A percentile compares a stretch with the other conserved stretches of the same genome.
phyloP scores from a whole-genome alignment of 2,888 invertebrate genomes.

The Drosophila mettleri region DNA sequence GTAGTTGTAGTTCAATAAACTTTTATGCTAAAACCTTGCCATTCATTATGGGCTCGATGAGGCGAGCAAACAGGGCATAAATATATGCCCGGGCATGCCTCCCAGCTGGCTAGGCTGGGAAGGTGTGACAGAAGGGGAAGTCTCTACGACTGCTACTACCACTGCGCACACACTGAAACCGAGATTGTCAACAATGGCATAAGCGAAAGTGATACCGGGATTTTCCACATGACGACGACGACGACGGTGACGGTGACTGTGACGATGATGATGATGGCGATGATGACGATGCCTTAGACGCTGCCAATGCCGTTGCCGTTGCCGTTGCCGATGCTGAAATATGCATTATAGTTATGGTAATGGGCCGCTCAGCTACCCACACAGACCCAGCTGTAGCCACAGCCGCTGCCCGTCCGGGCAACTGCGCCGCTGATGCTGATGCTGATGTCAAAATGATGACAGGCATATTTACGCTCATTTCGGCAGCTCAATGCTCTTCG shows the following conservation, averaged over 20 bases:
- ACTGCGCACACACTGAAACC: slow-evolving; percentile 69
- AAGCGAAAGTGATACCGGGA: slow-evolving; percentile 80
- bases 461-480: slow-evolving; percentile 77
- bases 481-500: slow-evolving; percentile 31
- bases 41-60: slow-evolving; percentile 43
- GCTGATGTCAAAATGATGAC: slow-evolving; percentile 80
- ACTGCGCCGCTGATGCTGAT: slow-evolving; percentile 18
- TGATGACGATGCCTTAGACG: slow-evolving; percentile 44
- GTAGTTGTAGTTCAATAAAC: slow-evolving; percentile 73
- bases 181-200: slow-evolving; percentile 76
- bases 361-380: slow-evolving; percentile 62
- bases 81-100: slow-evolving; percentile 73
- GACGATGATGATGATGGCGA: slow-evolving; percentile 47
- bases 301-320: slow-evolving; percentile 42
- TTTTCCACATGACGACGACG: slow-evolving; percentile 69
- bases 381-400: slow-evolving; percentile 24
- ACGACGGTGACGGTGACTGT: slow-evolving; percentile 43
- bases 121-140: background rate
- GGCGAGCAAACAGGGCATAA: slow-evolving; percentile 56
- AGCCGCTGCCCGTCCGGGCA: slow-evolving; percentile 16
- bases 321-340: slow-evolving; percentile 74
- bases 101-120: slow-evolving; percentile 44
- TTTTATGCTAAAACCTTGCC: slow-evolving; percentile 75
- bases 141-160: slow-evolving; percentile 2
- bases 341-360: slow-evolving; percentile 81